Base-by-base conservation (phyloP, 2,888 invertebrate genomes). In the Parnassius apollo region DNA sequence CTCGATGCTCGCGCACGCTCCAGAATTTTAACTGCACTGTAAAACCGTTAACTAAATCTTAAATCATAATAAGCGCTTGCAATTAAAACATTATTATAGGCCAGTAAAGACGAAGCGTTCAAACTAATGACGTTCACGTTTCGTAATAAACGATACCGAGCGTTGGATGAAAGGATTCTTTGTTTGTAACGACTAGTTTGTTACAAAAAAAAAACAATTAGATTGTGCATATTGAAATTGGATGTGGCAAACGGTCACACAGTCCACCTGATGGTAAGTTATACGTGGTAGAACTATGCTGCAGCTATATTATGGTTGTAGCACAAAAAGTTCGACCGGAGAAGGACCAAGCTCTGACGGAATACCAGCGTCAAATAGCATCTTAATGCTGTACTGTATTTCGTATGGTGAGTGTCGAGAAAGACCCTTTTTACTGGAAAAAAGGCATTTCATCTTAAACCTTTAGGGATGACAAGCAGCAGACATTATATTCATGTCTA, bases 91-190 rank as follows among this genome's bases (percentile, higher is more conserved):
- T 54, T 62, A 58, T 54, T 54, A 58, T 50, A 45, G 54, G 35
- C 49, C 42, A 50, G 58, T 62, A 53, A 42, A 49, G 45, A 42
- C 54, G n/a, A 53, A 18, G 44, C 53, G 44, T 44, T 49, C 9
- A 53, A 58, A 54, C 58, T 49, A 13, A n/a, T 35, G 13, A 25
- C 52, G 4, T 35, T 50, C 7, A 50, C 57, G 25, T 9, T 42
- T 13, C 67, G 69, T 65, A 69, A 69, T 64, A 64, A 59, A 65
- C 68, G 61, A 68, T 68, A 66, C 67, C 57, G 66, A 67, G 61
- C 68, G 65, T 56, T 65, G 66, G 61, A 70, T 72, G 68, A 73
- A 56, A 44, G 46, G 61, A 18, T 51, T 10, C 45, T 22, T 62
- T 59, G 48, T 42, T 45, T 45, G 10, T 45, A 45, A 45, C 4